phyloP scores from a whole-genome alignment of 2,797 vertebrate genomes.

The Sebastes hubbsi region DNA sequence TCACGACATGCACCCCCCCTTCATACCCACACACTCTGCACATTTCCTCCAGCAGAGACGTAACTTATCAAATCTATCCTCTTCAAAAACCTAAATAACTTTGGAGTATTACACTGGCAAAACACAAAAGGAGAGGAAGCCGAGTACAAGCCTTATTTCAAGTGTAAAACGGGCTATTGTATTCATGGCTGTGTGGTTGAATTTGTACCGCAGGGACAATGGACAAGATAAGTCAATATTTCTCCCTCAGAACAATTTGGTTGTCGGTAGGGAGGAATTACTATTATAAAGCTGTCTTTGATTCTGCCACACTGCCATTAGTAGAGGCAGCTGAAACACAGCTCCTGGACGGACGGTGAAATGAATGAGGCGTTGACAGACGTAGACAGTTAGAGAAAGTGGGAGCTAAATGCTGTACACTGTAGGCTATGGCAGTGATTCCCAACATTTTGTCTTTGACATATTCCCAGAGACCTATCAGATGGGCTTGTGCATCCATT shows the following conservation, averaged over 20 bases:
- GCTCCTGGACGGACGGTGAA: conserved; percentile 15
- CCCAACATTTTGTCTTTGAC: background rate
- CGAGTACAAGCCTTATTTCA: conserved; percentile 46
- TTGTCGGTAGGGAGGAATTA: conserved; percentile 55
- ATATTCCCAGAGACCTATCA: background rate
- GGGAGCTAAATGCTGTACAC: background rate
- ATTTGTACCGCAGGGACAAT: conserved; percentile 48
- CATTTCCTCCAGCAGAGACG: conserved; percentile 47
- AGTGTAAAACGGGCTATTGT: conserved; percentile 45
- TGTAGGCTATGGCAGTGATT: background rate
- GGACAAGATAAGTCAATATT: conserved; percentile 61
- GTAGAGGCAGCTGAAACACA: conserved; percentile 35
- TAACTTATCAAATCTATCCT: conserved; percentile 67
- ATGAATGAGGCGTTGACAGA: conserved; percentile 35
- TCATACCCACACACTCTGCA: conserved; percentile 19
- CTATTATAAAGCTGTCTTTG: conserved; percentile 66
- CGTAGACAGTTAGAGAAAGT: conserved; percentile 8
- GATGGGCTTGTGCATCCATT: background rate
- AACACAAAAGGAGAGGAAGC: conserved; percentile 33
- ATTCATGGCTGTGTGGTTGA: conserved; percentile 45
- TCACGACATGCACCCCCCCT: conserved; percentile 27
- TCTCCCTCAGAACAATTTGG: conserved; percentile 63
- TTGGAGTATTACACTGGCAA: conserved; percentile 51
- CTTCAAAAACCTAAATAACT: conserved; percentile 45
- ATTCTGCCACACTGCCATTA: conserved; percentile 58